These are phyloP conservation scores for Argyresthia albistria DNA, from an alignment of 2,888 invertebrate species.

Conservation along the genomic window DNA sequence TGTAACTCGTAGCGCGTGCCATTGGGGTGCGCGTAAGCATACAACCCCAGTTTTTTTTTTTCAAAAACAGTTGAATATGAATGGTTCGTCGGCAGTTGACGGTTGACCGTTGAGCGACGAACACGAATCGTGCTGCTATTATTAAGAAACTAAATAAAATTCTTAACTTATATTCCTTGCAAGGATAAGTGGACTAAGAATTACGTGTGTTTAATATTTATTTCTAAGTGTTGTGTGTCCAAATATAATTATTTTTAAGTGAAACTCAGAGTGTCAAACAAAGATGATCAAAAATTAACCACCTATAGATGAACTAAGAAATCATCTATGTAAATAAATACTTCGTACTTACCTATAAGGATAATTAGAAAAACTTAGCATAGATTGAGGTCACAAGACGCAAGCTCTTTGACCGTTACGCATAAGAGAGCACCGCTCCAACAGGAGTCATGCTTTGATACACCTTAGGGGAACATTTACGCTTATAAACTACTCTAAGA, in stretches of 20 bases:
- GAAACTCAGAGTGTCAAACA: background rate
- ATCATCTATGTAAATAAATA: background rate
- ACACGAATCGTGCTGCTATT: background rate
- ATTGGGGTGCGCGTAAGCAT: slow-evolving; percentile 62
- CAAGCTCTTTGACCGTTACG: slow-evolving; percentile 25
- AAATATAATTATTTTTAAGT: background rate
- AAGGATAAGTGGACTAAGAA: too few relatives aligned
- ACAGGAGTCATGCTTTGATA: slow-evolving; percentile 34
- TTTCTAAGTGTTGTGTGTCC: background rate
- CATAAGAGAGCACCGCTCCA: slow-evolving; percentile 30
- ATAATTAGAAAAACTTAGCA: background rate
- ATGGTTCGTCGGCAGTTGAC: slow-evolving; percentile 46
- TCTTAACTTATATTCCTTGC: background rate
- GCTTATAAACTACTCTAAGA: slow-evolving; percentile 19
- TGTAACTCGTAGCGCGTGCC: slow-evolving; percentile 42
- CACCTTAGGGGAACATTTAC: slow-evolving; percentile 29
- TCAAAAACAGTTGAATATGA: slow-evolving; percentile 27
- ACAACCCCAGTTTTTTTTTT: slow-evolving; percentile 22
- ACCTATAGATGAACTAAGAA: too few relatives aligned
- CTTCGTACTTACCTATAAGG: background rate
- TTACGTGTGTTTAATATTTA: background rate
- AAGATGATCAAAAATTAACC: background rate
- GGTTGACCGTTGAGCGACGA: slow-evolving; percentile 33
- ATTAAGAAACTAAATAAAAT: background rate
- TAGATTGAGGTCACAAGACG: slow-evolving; percentile 1